Evolutionary conservation across 2,888 invertebrate genomes (phyloP).

Genomic region (Phengaris alcon): DNA sequence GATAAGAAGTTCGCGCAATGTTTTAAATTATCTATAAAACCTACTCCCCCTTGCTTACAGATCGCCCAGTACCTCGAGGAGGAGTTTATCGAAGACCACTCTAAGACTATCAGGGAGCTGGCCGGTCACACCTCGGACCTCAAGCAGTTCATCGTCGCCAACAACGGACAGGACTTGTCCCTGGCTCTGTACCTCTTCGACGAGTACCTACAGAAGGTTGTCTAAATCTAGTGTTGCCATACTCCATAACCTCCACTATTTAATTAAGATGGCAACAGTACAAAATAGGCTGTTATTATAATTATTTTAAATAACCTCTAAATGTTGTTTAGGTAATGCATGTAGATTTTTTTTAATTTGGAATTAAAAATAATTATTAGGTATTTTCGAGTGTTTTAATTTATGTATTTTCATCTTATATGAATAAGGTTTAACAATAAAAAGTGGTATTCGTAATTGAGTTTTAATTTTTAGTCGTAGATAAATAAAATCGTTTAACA

Average conservation of each 20-base stretch:
- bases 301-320: constrained; percentile 35
- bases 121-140: constrained; percentile 88
- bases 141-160: constrained; percentile 79
- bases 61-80: constrained; percentile 88
- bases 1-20: too few relatives aligned
- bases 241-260: constrained; percentile 23
- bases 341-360: constrained; percentile 24
- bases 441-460: neutral
- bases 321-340: constrained; percentile 35
- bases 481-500: too few relatives aligned
- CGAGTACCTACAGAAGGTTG: constrained; percentile 77
- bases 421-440: neutral
- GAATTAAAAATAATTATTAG: constrained; percentile 9
- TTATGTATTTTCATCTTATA: neutral
- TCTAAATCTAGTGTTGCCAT: constrained; percentile 44
- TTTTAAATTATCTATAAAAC: constrained; percentile 10
- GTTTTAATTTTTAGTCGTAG: too few relatives aligned
- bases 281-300: constrained; percentile 36
- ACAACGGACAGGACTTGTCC: constrained; percentile 78
- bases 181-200: constrained; percentile 87
- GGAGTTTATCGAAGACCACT: constrained; percentile 84
- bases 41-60: constrained; percentile 47
- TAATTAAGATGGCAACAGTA: constrained; percentile 32
- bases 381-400: neutral
- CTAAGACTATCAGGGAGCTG: constrained; percentile 82